A percentile compares a stretch with the other conserved stretches of the same genome.
Conservation (phyloP, 2,797 vertebrate genomes). For the Paratrypauchen microcephalus region DNA sequence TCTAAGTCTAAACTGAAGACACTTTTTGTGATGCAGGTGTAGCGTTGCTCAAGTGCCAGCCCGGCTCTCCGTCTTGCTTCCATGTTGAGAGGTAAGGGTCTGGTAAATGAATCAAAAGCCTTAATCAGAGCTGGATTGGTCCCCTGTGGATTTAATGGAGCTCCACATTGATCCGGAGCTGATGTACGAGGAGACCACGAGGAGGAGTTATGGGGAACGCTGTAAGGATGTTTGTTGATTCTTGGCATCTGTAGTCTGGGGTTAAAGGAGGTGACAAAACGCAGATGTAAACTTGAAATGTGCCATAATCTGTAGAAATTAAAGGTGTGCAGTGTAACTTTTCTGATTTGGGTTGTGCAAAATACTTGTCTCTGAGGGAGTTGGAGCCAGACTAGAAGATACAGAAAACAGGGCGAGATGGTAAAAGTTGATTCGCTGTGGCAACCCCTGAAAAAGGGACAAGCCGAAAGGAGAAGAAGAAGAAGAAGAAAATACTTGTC, state of each 20-base stretch:
- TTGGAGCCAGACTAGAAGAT: too few species aligned
- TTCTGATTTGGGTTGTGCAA: background rate
- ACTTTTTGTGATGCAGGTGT: background rate
- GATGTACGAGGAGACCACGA: conserved; percentile 17
- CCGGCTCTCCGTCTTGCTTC: conserved; percentile 44
- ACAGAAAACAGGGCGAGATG: too few species aligned
- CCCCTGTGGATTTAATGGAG: conserved; percentile 33
- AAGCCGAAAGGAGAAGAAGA: too few species aligned
- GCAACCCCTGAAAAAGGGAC: too few species aligned
- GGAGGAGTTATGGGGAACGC: conserved; percentile 3
- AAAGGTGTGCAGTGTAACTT: background rate
- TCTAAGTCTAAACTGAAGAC: too few species aligned
- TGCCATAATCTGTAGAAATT: background rate
- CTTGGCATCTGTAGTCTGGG: background rate
- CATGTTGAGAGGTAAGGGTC: conserved; percentile 22
- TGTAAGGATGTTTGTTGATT: background rate
- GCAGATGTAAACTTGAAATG: background rate
- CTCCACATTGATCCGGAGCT: conserved; percentile 49
- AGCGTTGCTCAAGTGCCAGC: background rate
- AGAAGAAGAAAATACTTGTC: too few species aligned
- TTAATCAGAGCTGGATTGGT: conserved; percentile 58
- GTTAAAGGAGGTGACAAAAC: too few species aligned
- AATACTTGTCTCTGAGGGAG: too few species aligned
- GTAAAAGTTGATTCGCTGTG: too few species aligned
- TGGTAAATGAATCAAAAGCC: conserved; percentile 64